Base-by-base conservation (phyloP, 2,113 vertebrate genomes). In the Porphyrio hochstetteri region DNA sequence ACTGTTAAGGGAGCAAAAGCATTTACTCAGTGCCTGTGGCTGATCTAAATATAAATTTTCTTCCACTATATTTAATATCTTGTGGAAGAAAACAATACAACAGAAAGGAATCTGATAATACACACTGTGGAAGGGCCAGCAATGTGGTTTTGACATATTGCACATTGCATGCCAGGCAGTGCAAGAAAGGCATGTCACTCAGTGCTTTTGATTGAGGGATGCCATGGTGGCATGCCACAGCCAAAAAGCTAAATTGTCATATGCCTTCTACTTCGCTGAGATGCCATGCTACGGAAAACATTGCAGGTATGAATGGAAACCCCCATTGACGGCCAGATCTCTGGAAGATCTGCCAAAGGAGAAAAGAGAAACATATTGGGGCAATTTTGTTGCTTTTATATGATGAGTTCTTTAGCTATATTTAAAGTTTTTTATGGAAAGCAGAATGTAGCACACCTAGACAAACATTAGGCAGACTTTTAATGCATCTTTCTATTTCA, bases 241-340 rank as follows among this genome's bases (percentile, higher is more conserved):
- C 92, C 96, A 96, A 92, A 91, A 95, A 94, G 86, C 77, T 63
- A 89, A 86, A 90, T 67, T 90, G 94, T 95, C 92, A 96, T 96
- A 92, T 95, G 95, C 74, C 74, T 96, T 90, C 81, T 59, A 90
- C 64, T 95, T 88, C 55, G 21, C 82, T 82, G 74, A 69, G 94
- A 83, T 92, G 71, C 68, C 86, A 89, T 35, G 33, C 90, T 50
- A 52, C 25, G 96, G 95, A 96, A 97, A 97, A 72, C 92, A 96
- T 94, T 72, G 63, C 52, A 91, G 92, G 92, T 82, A 96, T 78
- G 89, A 83, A 93, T 93, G 92, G 95, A 97, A 97, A 97, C 46
- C 86, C 83, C 91, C 79, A 68, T 0, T 68, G 75, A 86, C 46
- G 46, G 94, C 95, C 95, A 97, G 72, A 77, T 55, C 48, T 31